A percentile compares a stretch with the other conserved stretches of the same genome.
Evolutionary conservation across 2,888 invertebrate species (phyloP).

Genomic region (Acanthococcus lagerstroemiae): DNA sequence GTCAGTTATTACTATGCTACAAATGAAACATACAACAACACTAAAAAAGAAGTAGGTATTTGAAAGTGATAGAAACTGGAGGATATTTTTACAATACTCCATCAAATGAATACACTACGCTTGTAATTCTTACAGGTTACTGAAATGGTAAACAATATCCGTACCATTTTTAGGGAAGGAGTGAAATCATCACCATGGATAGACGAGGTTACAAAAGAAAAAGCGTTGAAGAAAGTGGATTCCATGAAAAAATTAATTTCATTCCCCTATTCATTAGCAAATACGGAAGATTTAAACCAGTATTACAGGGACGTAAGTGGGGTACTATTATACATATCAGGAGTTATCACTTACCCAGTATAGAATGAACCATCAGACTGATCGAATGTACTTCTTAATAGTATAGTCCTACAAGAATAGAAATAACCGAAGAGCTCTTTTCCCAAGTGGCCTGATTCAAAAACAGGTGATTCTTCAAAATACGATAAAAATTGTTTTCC

Average conservation of each 20-base stretch:
- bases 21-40: not conserved
- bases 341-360: too few species aligned
- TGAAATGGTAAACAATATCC: constrained; percentile 66
- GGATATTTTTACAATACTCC: not conserved
- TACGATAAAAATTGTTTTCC: too few species aligned
- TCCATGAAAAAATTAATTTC: constrained; percentile 68
- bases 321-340: too few species aligned
- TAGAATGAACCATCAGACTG: not conserved
- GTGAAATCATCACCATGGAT: constrained; percentile 66
- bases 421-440: too few species aligned
- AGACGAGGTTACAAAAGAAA: constrained; percentile 59
- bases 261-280: constrained; percentile 70
- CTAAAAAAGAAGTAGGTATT: constrained; percentile 19
- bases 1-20: constrained; percentile 32
- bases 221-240: constrained; percentile 56
- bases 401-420: too few species aligned
- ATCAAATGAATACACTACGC: not conserved
- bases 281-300: constrained; percentile 53
- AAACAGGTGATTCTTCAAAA: too few species aligned
- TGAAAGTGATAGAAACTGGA: not conserved
- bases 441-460: too few species aligned
- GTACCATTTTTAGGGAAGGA: constrained; percentile 59
- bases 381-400: too few species aligned
- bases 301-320: constrained; percentile 59
- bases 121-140: constrained; percentile 46